Evolutionary conservation across 1,140 invertebrate genomes (phyloP), one percentile per base, ranked within the genome.

Genomic region (Theocolax elegans): DNA sequence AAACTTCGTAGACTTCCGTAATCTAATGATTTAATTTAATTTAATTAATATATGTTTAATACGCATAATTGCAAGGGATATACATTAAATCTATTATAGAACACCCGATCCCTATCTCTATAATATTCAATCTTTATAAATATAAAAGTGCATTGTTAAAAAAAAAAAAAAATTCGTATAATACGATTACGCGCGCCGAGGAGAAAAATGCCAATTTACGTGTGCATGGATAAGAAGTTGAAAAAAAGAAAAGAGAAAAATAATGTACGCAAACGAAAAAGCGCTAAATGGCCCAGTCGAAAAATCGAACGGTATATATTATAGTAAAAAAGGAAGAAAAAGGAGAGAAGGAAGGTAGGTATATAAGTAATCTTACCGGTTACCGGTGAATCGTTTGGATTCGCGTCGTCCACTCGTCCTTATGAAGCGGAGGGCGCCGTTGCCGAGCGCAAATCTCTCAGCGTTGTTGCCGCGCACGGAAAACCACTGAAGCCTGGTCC

Each of bases 371-470:
- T 46, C 67, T 69, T 69, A 69, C 67, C 67, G 67, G 67, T 69
- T 69, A 27, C 21, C 59, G 35, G n/a, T n/a, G n/a, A 56, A 54
- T 27, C 64, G 51, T 35, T 66, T 60, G 66, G 66, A 59, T 35
- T 62, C 48, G 46, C 58, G 67, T 3, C 58, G 35, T 13, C 23
- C 38, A 15, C 67, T 69, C 25, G 49, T 69, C 67, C 67, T 62
- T 23, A 69, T 69, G 58, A 69, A 69, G 35, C 67, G 48, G 12
- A 69, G 67, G 67, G 67, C 67, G n/a, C 48, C 48, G 67, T 62
- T 69, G 48, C 53, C 53, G 65, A 60, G 12, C 0, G 40, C 3
- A 31, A 62, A 62, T 10, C 35, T 29, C 35, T 10, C 38, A 4
- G 10, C n/a, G 12, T 15, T 21, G 21, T 44, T 19, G 15, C 35